phyloP scores from a whole-genome alignment of 2,888 invertebrate species.

The Blastobasis adustella region DNA sequence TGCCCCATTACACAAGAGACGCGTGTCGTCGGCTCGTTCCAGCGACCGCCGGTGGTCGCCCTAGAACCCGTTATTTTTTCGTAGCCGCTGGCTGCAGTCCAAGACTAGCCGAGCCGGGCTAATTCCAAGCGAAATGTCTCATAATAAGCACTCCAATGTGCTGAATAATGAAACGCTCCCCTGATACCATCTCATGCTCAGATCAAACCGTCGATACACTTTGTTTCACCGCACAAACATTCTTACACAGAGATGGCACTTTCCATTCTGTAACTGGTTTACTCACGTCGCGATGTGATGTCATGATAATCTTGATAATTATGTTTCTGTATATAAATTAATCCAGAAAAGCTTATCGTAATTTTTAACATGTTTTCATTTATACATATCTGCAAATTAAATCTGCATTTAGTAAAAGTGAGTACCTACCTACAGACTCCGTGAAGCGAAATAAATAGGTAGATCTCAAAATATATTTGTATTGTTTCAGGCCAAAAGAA shows the following conservation, averaged over 20 bases:
- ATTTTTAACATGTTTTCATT: too few relatives aligned
- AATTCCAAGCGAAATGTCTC: constrained; percentile 64
- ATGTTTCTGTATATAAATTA: too few relatives aligned
- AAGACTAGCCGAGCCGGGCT: constrained; percentile 51
- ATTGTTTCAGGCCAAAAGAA: constrained; percentile 84
- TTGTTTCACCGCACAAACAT: constrained; percentile 6
- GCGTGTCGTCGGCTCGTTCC: too few relatives aligned
- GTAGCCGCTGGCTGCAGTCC: constrained; percentile 49
- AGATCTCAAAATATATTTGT: background rate
- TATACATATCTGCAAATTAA: too few relatives aligned
- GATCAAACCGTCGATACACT: constrained; percentile 4
- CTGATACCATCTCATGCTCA: constrained; percentile 11
- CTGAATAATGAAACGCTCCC: constrained; percentile 34
- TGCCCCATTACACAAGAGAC: too few relatives aligned
- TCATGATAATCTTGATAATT: too few relatives aligned
- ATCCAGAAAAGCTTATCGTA: too few relatives aligned
- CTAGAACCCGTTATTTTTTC: constrained; percentile 44
- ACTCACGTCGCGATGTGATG: too few relatives aligned
- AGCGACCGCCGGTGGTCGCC: constrained; percentile 4
- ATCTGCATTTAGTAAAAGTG: too few relatives aligned
- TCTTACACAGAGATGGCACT: constrained; percentile 1
- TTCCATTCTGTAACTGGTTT: background rate
- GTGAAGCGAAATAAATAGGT: too few relatives aligned
- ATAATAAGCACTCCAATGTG: constrained; percentile 51
- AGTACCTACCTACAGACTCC: too few relatives aligned